Evolutionary conservation across 2,797 vertebrate genomes (phyloP), one percentile per base, ranked within the genome.

Genomic region (Botia almorhae): DNA sequence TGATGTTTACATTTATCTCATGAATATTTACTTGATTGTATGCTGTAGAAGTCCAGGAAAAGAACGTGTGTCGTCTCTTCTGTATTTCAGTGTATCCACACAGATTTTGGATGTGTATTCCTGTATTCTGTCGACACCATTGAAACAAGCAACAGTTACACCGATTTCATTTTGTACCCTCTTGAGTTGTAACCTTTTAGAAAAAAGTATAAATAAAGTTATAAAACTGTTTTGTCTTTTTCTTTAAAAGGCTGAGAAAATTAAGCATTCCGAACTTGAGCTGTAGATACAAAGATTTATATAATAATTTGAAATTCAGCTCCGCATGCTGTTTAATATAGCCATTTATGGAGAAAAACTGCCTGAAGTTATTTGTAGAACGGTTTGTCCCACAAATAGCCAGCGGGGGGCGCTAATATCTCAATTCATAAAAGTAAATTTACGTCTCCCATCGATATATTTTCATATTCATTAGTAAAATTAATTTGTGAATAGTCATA

Each of bases 151-250:
- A 77, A 67, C 72, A 70, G 50, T 76, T 81, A 77, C 36, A 33
- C 33, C 23, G 58, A 73, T 75, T 26, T 26, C 23, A 26, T 26
- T 26, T 39, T 56, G 36, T 80, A 80, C 68, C 50, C 70, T 80
- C 46, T 65, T 78, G 39, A 53, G 46, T 82, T 72, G 80, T 77
- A 78, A 79, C 83, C 71, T 84, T 84, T 81, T 81, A 84, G 80
- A 69, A 23, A 76, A 84, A 82, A 75, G 46, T 76, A 69, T 74
- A 48, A 88, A 83, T 85, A 87, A 87, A 86, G 68, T 70, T 85
- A 69, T 46, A 80, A 75, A 86, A 81, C 46, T 80, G 55, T 13
- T 67, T 33, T 51, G 13, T 64, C 16, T 16, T 19, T 74, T 65
- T 3, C 26, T 51, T 33, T 8, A 13, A 23, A 81, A 7, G 55